Conservation (phyloP, 2,888 invertebrate genomes). For the Pyrocoelia pectoralis region DNA sequence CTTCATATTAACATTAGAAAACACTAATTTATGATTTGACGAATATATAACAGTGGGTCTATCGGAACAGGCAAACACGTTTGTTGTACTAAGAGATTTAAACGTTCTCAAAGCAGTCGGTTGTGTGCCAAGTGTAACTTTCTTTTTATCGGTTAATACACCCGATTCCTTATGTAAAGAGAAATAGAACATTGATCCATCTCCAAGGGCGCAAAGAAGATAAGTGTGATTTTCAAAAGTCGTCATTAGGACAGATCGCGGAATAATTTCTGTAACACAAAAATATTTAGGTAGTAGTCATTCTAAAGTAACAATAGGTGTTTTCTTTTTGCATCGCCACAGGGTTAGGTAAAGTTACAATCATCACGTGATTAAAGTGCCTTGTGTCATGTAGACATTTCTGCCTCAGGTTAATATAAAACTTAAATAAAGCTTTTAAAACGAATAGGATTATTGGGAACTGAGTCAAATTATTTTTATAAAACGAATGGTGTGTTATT, state of each 20-base stretch:
- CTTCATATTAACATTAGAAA: constrained; percentile 96
- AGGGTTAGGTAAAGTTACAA: no score
- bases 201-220: constrained; percentile 91
- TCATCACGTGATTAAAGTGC: no score
- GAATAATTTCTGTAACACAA: constrained; percentile 83
- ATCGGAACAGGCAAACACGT: constrained; percentile 99
- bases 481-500: no score
- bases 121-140: constrained; percentile 96
- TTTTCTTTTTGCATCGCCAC: no score
- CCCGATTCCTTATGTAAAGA: constrained; percentile 80
- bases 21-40: constrained; percentile 97
- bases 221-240: constrained; percentile 93
- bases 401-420: no score
- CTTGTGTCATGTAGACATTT: no score
- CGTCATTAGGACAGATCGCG: constrained; percentile 93
- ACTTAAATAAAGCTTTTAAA: no score
- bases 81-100: constrained; percentile 87
- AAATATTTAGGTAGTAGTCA: constrained; percentile 16
- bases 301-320: no score
- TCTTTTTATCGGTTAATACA: constrained; percentile 85
- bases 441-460: no score
- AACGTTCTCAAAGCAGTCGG: constrained; percentile 94
- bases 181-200: constrained; percentile 98
- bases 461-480: no score
- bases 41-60: constrained; percentile 98